These are phyloP conservation scores for Contarinia nasturtii DNA, from an alignment of 1,140 invertebrate genomes.

Conservation along the genomic window DNA sequence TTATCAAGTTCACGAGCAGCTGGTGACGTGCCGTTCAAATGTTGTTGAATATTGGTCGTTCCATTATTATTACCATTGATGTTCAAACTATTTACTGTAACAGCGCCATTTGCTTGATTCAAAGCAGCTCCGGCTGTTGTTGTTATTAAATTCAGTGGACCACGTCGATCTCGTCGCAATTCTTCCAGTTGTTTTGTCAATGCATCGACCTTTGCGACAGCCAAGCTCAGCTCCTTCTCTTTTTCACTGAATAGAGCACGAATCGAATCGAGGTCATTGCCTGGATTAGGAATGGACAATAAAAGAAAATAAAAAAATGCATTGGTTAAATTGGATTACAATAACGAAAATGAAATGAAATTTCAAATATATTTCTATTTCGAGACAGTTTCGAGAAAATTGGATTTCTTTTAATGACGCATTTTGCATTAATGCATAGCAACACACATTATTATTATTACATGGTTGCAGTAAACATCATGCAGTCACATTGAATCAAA, in stretches of 20 bases:
- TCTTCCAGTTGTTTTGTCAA: conserved; percentile 85
- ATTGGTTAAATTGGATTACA: background rate
- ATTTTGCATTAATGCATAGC: no score
- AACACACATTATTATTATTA: no score
- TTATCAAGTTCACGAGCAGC: conserved; percentile 77
- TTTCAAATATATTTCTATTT: no score
- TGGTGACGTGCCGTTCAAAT: conserved; percentile 40
- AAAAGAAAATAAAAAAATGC: background rate
- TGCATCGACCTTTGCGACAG: conserved; percentile 88
- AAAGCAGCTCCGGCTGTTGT: conserved; percentile 6
- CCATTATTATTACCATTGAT: background rate
- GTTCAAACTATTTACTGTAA: conserved; percentile 3
- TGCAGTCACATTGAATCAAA: no score
- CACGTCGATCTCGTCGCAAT: conserved; percentile 43
- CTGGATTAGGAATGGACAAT: conserved; percentile 30
- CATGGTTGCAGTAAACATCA: no score
- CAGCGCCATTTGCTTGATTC: conserved; percentile 9
- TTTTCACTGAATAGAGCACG: conserved; percentile 92
- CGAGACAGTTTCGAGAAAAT: no score
- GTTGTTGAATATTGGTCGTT: conserved; percentile 8
- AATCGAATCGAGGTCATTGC: conserved; percentile 87
- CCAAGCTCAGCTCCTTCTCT: conserved; percentile 86
- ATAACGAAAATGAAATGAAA: no score
- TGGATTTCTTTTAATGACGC: no score
- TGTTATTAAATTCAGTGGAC: conserved; percentile 19